Base-by-base conservation (phyloP, 2,888 invertebrate species). In the Zygaena filipendulae region DNA sequence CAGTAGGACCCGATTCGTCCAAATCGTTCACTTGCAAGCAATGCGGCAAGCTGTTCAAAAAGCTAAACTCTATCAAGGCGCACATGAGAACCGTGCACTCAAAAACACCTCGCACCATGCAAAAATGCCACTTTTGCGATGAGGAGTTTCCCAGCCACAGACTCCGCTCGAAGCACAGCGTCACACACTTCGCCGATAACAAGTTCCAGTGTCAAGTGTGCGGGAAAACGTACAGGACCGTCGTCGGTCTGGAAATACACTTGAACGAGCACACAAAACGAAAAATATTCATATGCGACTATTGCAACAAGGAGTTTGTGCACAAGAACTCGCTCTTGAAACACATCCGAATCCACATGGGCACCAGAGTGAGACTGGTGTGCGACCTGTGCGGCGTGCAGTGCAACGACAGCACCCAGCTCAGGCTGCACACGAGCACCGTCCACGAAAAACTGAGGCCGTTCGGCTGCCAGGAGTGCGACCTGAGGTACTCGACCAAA, bases 381-480 rank as follows among this genome's bases (percentile, higher is more conserved):
- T 52, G 52, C 16, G 38, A 49, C 3, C 11, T 40, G 2, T 52
- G 52, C 24, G 49, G 49, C 0, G 20, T 32, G 3, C 6, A 27
- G 0, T 51, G 46, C 23, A 46, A 49, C 23, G 46, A 49, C 8
- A 21, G 4, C 0, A 37, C 45, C 0, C 47, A 49, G 20, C 11
- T 52, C 11, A 33, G 22, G 1, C 39, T 19, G 0, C 52, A 52
- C 13, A 30, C 43, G 1, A 22, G 21, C 2, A 31, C 38, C 1
- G 51, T 51, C 0, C 52, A 52, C 10, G 30, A 43, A 5, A 49
- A 47, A 10, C 13, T 42, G 2, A 36, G 34, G 3, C 40, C 36
- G 1, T 49, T 27, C 16, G 14, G 25, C 4, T 54, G 54, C 19
- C 24, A 32, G 0, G 5, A 35, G 4, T 54, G 54, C 20, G 8